Evolutionary conservation across 2,888 invertebrate genomes (phyloP).

Genomic region (Baccha elongata): DNA sequence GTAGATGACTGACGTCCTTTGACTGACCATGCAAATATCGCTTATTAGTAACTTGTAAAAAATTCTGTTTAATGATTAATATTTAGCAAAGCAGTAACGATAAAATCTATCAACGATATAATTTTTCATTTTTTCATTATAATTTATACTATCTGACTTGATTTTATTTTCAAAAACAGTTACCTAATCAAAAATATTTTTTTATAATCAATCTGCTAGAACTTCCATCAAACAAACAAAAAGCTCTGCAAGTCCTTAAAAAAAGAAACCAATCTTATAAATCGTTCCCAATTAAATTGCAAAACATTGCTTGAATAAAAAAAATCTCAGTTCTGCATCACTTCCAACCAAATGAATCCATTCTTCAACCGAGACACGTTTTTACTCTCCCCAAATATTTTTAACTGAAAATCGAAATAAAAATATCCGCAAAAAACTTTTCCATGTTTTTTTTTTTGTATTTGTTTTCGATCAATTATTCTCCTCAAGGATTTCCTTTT

Average conservation of each 20-base stretch:
- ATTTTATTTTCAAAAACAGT: no score
- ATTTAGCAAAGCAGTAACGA: no score
- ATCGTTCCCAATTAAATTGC: constrained; percentile 31
- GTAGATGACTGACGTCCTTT: no score
- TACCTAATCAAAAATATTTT: no score
- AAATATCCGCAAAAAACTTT: constrained; percentile 1
- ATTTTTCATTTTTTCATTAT: no score
- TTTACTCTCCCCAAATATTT: constrained; percentile 11
- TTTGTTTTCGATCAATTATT: not conserved
- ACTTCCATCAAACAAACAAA: no score
- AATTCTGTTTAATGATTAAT: no score
- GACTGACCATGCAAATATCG: no score
- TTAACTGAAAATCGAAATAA: not conserved
- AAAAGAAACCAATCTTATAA: constrained; percentile 1
- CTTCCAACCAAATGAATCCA: constrained; percentile 35
- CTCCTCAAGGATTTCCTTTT: not conserved
- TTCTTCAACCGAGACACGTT: constrained; percentile 28
- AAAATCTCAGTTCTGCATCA: constrained; percentile 24
- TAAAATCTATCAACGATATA: no score
- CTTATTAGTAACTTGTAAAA: no score
- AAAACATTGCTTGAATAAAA: not conserved
- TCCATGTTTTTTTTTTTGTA: not conserved
- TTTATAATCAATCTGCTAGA: no score
- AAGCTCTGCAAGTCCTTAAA: not conserved
- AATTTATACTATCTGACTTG: no score